Evolutionary conservation across 2,888 invertebrate genomes (phyloP).

Genomic region (Perizoma flavofasciatum): DNA sequence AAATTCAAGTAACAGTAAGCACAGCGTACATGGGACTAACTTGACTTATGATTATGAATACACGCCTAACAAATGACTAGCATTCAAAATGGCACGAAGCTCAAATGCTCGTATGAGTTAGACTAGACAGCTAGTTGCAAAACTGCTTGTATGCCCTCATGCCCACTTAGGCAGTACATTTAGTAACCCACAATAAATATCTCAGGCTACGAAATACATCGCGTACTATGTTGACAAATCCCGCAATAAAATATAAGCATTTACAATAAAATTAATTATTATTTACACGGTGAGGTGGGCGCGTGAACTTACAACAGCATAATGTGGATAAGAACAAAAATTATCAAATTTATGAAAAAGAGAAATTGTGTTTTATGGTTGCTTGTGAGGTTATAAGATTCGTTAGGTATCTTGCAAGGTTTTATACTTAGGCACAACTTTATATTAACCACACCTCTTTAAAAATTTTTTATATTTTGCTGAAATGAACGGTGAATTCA

Average conservation of each 20-base stretch:
- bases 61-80: conserved; percentile 48
- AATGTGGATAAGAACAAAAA: conserved; percentile 50
- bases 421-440: too few relatives aligned
- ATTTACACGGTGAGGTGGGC: conserved; percentile 81
- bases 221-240: conserved; percentile 83
- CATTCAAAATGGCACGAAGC: conserved; percentile 53
- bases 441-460: too few relatives aligned
- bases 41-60: conserved; percentile 50
- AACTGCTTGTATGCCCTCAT: conserved; percentile 46
- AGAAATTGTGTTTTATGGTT: too few relatives aligned
- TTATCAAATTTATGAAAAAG: not conserved
- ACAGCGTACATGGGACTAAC: too few relatives aligned
- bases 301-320: conserved; percentile 53
- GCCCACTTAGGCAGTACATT: conserved; percentile 72
- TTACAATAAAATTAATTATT: conserved; percentile 85
- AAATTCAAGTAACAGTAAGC: conserved; percentile 5
- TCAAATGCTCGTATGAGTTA: conserved; percentile 34
- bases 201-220: conserved; percentile 79
- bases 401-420: too few relatives aligned
- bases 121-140: conserved; percentile 41
- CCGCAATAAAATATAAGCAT: conserved; percentile 84
- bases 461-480: too few relatives aligned
- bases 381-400: too few relatives aligned
- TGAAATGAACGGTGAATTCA: too few relatives aligned
- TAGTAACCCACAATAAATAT: conserved; percentile 80